Evolutionary conservation across 1,140 invertebrate genomes (phyloP), one percentile per base, ranked within the genome.

Genomic region (Drosophila ananassae): DNA sequence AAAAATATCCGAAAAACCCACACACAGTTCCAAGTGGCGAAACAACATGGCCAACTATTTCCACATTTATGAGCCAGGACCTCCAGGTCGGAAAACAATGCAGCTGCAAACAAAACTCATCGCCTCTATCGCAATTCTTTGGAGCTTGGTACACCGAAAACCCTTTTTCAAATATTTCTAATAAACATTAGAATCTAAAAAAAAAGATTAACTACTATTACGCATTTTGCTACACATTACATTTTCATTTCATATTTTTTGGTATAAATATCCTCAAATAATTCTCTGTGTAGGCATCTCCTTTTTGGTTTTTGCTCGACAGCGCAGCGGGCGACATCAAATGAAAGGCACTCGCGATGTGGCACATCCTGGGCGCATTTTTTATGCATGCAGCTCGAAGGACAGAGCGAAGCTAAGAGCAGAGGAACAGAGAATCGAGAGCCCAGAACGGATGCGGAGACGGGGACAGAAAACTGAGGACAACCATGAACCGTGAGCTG

Each of bases 11-110:
- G 41, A 66, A 60, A 66, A 74, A 50, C 13, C 28, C 52, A 22
- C 24, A 66, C 52, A 22, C 24, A 66, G 28, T 30, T 52, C 21
- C 30, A 59, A 68, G 67, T 67, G 58, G 37, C 67, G 57, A 63
- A 37, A 73, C 61, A 62, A 59, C 73, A 68, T 81, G 59, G 81
- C 77, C 73, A 87, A 82, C 83, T 85, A 82, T 89, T 89, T 89
- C 67, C 77, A 78, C 83, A 87, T 87, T 87, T 89, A 87, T 82
- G 82, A 82, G 83, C 54, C 59, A 63, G 67, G 51, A 69, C 41
- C 63, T 69, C 60, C 67, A 79, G 55, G 54, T 60, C 17, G 61
- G 24, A 69, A 69, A 69, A 71, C 67, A 68, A 56, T 69, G 52
- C 66, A 63, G 46, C 57, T 67, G 67, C 73, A 60, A 85, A 73